These are phyloP conservation scores for Bradynema listronoti DNA, from an alignment of 1,140 invertebrate genomes.

Conservation along the genomic window DNA sequence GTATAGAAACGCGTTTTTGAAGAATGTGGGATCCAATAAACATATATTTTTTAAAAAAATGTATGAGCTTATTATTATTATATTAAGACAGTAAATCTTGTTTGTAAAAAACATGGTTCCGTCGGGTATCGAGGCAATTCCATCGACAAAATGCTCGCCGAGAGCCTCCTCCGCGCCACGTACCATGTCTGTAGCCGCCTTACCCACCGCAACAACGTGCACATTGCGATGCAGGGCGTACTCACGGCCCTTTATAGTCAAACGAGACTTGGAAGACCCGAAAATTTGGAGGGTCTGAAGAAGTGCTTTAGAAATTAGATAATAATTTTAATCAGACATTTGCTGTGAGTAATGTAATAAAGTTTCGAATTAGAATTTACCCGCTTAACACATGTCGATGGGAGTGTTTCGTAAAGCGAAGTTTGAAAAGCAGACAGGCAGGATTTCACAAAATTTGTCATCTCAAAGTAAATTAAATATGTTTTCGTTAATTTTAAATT, in stretches of 20 bases:
- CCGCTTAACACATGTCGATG: neutral
- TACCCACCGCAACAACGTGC: conserved; percentile 48
- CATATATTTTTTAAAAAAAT: too few relatives aligned
- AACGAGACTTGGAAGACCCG: neutral
- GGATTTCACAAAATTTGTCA: conserved; percentile 1
- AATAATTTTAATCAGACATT: too few relatives aligned
- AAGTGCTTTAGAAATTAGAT: too few relatives aligned
- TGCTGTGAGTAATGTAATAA: neutral
- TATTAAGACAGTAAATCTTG: too few relatives aligned
- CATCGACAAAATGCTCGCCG: conserved; percentile 30
- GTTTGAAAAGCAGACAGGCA: conserved; percentile 11
- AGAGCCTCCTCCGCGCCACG: conserved; percentile 39
- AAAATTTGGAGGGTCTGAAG: conserved; percentile 1
- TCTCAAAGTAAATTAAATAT: neutral
- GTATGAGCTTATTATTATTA: too few relatives aligned
- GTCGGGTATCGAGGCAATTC: conserved; percentile 46
- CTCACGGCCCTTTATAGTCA: conserved; percentile 12
- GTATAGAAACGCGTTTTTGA: conserved; percentile 61
- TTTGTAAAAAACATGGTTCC: conserved; percentile 29
- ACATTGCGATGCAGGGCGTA: conserved; percentile 40
- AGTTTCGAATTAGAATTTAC: neutral
- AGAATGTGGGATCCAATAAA: too few relatives aligned
- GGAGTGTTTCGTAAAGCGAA: conserved; percentile 5
- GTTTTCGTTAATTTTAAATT: too few relatives aligned
- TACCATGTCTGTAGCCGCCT: conserved; percentile 48